Base-by-base conservation (phyloP, 2,888 invertebrate species). In the Papilio demoleus region DNA sequence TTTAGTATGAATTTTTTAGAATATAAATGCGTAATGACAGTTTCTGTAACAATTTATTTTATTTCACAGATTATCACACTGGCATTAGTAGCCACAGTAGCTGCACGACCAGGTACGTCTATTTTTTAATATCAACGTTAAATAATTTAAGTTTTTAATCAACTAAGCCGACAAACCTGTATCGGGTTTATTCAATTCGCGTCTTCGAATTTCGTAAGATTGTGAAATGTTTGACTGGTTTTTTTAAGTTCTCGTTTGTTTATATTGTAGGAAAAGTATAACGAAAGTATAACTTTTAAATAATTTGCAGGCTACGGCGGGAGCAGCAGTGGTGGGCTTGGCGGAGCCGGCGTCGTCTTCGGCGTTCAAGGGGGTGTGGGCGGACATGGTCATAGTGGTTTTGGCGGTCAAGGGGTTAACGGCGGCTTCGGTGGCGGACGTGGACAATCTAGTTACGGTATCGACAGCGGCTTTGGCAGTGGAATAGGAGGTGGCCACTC, bases 11-110 rank as follows among this genome's bases (percentile, higher is more conserved):
- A n/a, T n/a, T n/a, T n/a, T 36, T 36, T 11, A n/a, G 5, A n/a
- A n/a, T 40, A 2, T 40, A n/a, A n/a, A n/a, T 17, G n/a, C n/a
- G 4, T 8, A 0, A 2, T 22, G 11, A 6, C 3, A 4, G 22
- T 45, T 45, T 45, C 3, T 12, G 19, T 12, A 22, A n/a, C 6
- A 2, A 14, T 50, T 14, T 14, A 9, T 50, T 50, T 31, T 31
- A 31, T 24, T 64, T 64, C n/a, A 17, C 59, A 68, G 68, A 64
- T 68, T 8, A n/a, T 68, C n/a, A 60, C 64, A 38, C 22, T 68
- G 14, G 64, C 50, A 4, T 64, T 68, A 34, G 34, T 68, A 4
- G 68, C 64, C 1, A 40, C 40, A 40, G 68, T 34, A 40, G 38
- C 68, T 22, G 68, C 64, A 64, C 50, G 40, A 11, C 68, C 68